Conservation (phyloP, 2,888 invertebrate species). For the Himalopsyche kuldschensis region DNA sequence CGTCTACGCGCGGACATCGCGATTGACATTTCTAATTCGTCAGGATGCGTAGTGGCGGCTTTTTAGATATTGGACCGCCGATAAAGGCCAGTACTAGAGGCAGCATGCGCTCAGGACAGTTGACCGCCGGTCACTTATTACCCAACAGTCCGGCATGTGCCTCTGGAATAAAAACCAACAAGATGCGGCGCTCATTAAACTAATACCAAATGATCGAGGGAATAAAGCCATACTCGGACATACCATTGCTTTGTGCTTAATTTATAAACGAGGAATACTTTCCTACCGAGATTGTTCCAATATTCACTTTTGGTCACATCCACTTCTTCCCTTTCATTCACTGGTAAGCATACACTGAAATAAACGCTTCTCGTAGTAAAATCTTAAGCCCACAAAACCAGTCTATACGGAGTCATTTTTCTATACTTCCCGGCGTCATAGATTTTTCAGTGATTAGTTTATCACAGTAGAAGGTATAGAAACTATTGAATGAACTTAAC, state of each 20-base stretch:
- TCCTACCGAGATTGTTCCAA: constrained; percentile 47
- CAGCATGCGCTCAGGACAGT: constrained; percentile 35
- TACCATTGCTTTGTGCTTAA: constrained; percentile 48
- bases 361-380: no score
- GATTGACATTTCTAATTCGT: constrained; percentile 43
- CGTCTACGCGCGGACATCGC: background rate
- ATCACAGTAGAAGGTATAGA: no score
- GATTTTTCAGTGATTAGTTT: no score
- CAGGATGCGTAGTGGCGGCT: constrained; percentile 60
- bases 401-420: no score
- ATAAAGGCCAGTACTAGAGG: constrained; percentile 23
- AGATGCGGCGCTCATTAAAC: constrained; percentile 55
- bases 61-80: constrained; percentile 40
- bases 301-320: constrained; percentile 45
- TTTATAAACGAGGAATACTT: constrained; percentile 20
- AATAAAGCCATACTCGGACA: constrained; percentile 42
- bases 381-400: no score
- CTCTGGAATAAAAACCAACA: constrained; percentile 60
- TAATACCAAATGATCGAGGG: constrained; percentile 46
- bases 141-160: constrained; percentile 61
- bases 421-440: no score
- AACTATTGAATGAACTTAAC: no score
- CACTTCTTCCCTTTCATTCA: background rate
- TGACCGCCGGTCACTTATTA: constrained; percentile 46
- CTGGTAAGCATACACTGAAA: no score